Evolutionary conservation across 2,797 vertebrate genomes (phyloP).

Genomic region (Cirrhinus molitorella): DNA sequence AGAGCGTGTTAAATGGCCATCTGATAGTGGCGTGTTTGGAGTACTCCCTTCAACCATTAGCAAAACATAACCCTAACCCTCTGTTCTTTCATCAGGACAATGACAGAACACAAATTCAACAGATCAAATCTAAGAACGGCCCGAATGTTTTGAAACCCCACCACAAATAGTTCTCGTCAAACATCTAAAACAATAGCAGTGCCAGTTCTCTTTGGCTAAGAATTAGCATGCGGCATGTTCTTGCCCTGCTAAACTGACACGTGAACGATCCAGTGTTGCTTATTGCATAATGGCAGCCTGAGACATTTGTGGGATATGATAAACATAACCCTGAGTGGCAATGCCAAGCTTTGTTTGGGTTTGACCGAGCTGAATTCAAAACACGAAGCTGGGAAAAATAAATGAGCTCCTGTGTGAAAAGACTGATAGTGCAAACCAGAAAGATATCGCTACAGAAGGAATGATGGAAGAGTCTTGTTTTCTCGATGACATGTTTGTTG

Average conservation of each 20-base stretch:
- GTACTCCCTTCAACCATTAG: constrained; percentile 29
- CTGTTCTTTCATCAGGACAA: constrained; percentile 47
- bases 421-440: constrained; percentile 48
- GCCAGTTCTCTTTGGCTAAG: background rate
- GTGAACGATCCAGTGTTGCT: constrained; percentile 11
- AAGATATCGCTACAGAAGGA: constrained; percentile 23
- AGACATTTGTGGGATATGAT: constrained; percentile 52
- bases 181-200: constrained; percentile 27
- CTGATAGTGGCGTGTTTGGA: constrained; percentile 32
- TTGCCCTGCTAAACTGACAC: background rate
- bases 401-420: constrained; percentile 56
- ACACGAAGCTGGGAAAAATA: constrained; percentile 56
- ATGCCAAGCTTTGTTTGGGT: constrained; percentile 63
- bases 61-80: constrained; percentile 38
- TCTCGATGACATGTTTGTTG: constrained; percentile 38
- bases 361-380: constrained; percentile 56
- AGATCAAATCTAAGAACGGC: constrained; percentile 44
- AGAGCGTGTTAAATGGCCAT: background rate
- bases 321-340: constrained; percentile 66
- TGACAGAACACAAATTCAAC: background rate
- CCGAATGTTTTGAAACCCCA: constrained; percentile 45
- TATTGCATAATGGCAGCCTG: constrained; percentile 35
- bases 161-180: constrained; percentile 40
- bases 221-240: constrained; percentile 4
- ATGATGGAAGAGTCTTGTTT: constrained; percentile 18